Evolutionary conservation across 2,113 vertebrate genomes (phyloP).

Genomic region (Helogale parvula): DNA sequence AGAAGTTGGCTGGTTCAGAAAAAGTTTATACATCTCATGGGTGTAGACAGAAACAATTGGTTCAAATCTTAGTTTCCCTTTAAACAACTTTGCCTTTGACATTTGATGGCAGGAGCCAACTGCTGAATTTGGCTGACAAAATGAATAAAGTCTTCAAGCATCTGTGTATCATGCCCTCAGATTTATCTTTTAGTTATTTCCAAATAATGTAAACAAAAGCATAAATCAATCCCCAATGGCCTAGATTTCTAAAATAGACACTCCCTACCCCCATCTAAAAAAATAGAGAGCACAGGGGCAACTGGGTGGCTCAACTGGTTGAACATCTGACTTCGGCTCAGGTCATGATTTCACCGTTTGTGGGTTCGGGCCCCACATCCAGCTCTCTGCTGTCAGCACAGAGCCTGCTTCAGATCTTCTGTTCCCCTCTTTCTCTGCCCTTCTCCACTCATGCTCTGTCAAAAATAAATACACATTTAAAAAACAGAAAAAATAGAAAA

Average conservation of each 20-base stretch:
- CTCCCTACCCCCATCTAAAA: background rate
- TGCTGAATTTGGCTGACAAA: background rate
- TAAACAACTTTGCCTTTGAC: conserved; percentile 18
- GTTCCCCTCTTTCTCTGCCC: too few relatives aligned
- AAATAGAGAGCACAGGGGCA: background rate
- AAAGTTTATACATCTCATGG: background rate
- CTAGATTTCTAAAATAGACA: background rate
- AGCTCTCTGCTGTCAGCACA: too few relatives aligned
- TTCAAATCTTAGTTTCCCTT: background rate
- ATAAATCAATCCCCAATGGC: background rate
- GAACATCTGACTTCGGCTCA: too few relatives aligned
- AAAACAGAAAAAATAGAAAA: background rate
- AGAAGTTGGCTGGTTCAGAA: conserved; percentile 29
- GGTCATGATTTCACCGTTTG: too few relatives aligned
- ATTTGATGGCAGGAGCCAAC: background rate
- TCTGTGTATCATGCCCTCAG: background rate
- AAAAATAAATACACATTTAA: background rate
- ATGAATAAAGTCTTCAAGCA: background rate
- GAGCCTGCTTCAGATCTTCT: too few relatives aligned
- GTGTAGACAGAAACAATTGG: background rate
- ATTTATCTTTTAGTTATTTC: conserved; percentile 23
- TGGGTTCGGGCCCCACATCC: too few relatives aligned
- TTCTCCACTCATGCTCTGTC: too few relatives aligned
- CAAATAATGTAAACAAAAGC: background rate
- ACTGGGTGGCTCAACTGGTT: too few relatives aligned